A percentile compares a stretch with the other conserved stretches of the same genome.
These are phyloP conservation scores for Enteromius unitaeniatus DNA, from an alignment of 2,797 vertebrate genomes.

Conservation along the genomic window DNA sequence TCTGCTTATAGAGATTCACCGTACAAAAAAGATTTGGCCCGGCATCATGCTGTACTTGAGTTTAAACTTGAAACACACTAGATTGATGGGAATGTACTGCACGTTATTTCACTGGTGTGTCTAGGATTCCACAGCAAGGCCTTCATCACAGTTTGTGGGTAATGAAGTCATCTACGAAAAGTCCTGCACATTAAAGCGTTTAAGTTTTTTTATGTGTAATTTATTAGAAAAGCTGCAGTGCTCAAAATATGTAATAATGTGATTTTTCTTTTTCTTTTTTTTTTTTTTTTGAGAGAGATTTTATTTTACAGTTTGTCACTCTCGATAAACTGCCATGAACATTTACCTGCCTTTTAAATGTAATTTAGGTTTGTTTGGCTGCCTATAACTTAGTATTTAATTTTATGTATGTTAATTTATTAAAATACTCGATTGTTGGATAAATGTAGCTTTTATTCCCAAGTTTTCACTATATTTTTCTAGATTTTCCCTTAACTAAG, in stretches of 20 bases:
- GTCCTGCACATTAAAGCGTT: constrained; percentile 51
- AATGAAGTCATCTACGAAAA: constrained; percentile 25
- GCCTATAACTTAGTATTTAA: constrained; percentile 81
- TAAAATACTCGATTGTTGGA: constrained; percentile 72
- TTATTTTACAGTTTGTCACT: constrained; percentile 56
- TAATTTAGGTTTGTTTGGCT: constrained; percentile 70
- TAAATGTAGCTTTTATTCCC: constrained; percentile 41
- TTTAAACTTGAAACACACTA: constrained; percentile 66
- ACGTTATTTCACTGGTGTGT: constrained; percentile 59
- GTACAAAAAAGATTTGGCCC: constrained; percentile 51
- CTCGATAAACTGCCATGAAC: constrained; percentile 66
- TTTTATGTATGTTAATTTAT: constrained; percentile 82
- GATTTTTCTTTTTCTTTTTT: constrained; percentile 54
- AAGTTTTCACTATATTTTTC: not conserved
- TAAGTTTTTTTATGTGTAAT: constrained; percentile 65
- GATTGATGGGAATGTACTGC: constrained; percentile 75
- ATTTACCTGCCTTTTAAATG: constrained; percentile 70
- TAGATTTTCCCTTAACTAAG: not conserved
- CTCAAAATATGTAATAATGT: constrained; percentile 68
- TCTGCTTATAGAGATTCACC: constrained; percentile 32
- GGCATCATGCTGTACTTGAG: constrained; percentile 73
- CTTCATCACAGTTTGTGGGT: not conserved
- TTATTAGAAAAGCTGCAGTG: constrained; percentile 65
- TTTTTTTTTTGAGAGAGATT: constrained; percentile 49
- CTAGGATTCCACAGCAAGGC: constrained; percentile 3